These are phyloP conservation scores for Thymelicus lineola DNA, from an alignment of 2,888 invertebrate species.

Conservation along the genomic window DNA sequence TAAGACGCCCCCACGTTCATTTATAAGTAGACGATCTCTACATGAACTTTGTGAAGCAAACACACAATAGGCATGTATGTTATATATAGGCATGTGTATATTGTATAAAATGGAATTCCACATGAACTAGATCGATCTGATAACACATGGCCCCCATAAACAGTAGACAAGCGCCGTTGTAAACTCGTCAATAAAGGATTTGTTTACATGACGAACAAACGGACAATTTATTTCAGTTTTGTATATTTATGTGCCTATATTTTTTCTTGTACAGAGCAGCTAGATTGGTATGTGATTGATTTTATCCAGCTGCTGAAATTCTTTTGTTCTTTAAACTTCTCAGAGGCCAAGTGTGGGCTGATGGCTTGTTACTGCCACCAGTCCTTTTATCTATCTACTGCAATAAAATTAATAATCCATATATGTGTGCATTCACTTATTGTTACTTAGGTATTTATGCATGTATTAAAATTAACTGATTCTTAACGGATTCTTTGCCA, in stretches of 20 bases:
- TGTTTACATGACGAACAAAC: constrained; percentile 40
- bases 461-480: no score
- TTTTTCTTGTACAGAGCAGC: neutral
- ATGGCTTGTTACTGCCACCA: no score
- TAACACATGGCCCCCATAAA: constrained; percentile 35
- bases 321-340: neutral
- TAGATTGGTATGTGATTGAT: constrained; percentile 6
- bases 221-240: constrained; percentile 38
- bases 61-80: neutral
- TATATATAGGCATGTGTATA: neutral
- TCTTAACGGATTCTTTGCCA: no score
- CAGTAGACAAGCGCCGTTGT: constrained; percentile 33
- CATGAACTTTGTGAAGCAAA: no score
- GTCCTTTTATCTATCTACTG: no score
- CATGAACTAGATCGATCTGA: constrained; percentile 6
- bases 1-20: no score
- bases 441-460: no score
- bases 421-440: no score
- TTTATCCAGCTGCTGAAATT: neutral
- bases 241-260: constrained; percentile 27
- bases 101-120: neutral
- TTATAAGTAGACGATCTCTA: no score
- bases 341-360: neutral
- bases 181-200: constrained; percentile 40
- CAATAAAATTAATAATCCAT: no score